These are phyloP conservation scores for Napeogenes inachia DNA, from an alignment of 2,888 invertebrate species.

Conservation along the genomic window DNA sequence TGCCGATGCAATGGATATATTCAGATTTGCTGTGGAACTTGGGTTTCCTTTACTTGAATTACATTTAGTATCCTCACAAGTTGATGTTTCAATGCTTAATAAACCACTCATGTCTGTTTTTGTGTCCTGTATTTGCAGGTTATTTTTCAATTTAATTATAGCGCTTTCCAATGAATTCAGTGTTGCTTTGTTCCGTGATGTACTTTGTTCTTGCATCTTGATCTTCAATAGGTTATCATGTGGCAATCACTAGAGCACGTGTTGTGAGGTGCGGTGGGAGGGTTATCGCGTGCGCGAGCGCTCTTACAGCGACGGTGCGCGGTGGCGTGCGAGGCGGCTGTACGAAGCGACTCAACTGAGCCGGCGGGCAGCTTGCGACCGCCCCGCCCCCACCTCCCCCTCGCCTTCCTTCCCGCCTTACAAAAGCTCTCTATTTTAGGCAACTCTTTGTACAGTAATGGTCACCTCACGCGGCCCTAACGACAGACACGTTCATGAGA, in stretches of 20 bases:
- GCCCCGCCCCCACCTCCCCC: conserved; percentile 73
- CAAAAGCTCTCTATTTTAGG: conserved; percentile 78
- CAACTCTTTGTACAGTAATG: conserved; percentile 78
- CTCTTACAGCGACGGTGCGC: conserved; percentile 50
- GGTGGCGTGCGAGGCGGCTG: conserved; percentile 67
- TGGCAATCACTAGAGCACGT: conserved; percentile 52
- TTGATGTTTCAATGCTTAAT: conserved; percentile 56
- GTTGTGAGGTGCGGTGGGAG: conserved; percentile 54
- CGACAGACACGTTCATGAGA: conserved; percentile 77
- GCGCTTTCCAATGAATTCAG: conserved; percentile 74
- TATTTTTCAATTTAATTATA: conserved; percentile 74
- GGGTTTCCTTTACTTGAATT: conserved; percentile 69
- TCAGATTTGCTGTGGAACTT: conserved; percentile 58
- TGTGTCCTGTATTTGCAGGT: conserved; percentile 72
- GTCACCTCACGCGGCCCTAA: conserved; percentile 77
- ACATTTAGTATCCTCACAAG: conserved; percentile 55
- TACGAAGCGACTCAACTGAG: conserved; percentile 73
- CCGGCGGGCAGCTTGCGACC: conserved; percentile 67
- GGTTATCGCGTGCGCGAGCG: conserved; percentile 66
- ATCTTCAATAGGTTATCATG: conserved; percentile 32
- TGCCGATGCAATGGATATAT: conserved; percentile 77
- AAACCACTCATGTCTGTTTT: conserved; percentile 66
- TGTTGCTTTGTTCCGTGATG: conserved; percentile 67
- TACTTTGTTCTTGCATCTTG: conserved; percentile 74
- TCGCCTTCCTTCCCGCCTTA: conserved; percentile 66